Evolutionary conservation across 2,888 invertebrate genomes (phyloP), one percentile per base, ranked within the genome.

Genomic region (Trilocha varians): DNA sequence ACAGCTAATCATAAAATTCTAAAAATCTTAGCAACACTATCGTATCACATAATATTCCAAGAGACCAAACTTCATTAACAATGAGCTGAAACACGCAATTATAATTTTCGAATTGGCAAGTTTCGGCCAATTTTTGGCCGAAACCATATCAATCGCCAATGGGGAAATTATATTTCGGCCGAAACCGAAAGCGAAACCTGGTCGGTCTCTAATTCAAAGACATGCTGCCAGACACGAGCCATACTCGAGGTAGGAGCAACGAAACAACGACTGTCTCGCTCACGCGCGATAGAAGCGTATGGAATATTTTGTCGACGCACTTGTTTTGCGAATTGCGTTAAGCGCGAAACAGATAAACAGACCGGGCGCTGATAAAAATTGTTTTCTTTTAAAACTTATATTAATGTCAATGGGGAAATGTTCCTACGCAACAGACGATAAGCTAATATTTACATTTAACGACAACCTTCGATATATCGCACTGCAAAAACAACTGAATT

Each of bases 241-340:
- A 59, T 57, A 53, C 55, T 68, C 40, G 39, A 64, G 72, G 74
- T 68, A 69, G 65, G 68, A 69, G 68, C 71, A 64, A 50, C 50
- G 57, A 73, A 82, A 65, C 63, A 48, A 58, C 57, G 54, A 39
- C 53, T 49, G 58, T 84, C 85, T 78, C 80, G 47, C 66, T 85
- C 77, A 48, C 72, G 55, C 84, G 74, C 76, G 75, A 82, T 78
- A 78, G 67, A 78, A 74, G 65, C 59, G 66, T 74, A 80, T 78
- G 84, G 84, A 85, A 84, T 80, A 73, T 84, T 67, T 85, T 83
- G 77, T 79, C 71, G 78, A 72, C 77, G 72, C 70, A 71, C 71
- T 80, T 79, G 78, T 77, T 82, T 84, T 82, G 77, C 80, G 62
- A 75, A 78, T 80, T 82, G 78, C 83, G 82, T 71, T 70, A 76